Percentiles rank a stretch among this genome's conserved stretches.
phyloP scores from a whole-genome alignment of 2,113 vertebrate genomes.

The Sialia sialis region DNA sequence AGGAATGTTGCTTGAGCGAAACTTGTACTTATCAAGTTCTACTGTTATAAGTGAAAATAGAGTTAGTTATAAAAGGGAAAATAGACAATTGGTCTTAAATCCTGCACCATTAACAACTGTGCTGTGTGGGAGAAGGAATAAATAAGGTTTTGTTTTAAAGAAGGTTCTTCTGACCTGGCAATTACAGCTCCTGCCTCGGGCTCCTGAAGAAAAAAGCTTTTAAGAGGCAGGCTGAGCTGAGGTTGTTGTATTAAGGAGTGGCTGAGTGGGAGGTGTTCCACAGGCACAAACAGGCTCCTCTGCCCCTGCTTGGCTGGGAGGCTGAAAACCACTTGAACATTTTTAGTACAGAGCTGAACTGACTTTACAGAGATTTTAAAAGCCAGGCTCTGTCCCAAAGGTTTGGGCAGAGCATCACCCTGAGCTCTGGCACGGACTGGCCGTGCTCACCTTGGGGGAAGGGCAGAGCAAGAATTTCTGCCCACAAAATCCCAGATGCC shows the following conservation, averaged over 20 bases:
- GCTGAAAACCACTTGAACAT: neutral
- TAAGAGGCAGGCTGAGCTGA: neutral
- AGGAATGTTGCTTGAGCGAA: neutral
- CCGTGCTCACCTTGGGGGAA: fast-evolving
- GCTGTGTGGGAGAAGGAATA: neutral
- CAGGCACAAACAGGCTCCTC: neutral
- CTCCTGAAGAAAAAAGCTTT: neutral
- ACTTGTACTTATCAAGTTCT: neutral
- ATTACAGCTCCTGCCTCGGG: constrained; percentile 4
- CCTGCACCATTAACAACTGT: neutral
- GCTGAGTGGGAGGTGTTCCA: neutral
- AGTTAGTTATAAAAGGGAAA: neutral
- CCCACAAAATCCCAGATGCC: neutral
- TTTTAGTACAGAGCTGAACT: neutral
- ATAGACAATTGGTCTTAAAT: neutral
- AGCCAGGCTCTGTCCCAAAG: neutral
- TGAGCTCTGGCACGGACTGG: neutral
- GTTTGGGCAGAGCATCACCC: neutral
- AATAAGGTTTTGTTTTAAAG: constrained; percentile 15
- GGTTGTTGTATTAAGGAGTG: neutral
- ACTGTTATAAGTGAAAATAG: neutral
- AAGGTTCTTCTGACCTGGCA: neutral
- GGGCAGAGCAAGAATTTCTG: neutral
- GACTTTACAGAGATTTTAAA: neutral
- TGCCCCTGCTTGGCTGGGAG: neutral